Evolutionary conservation across 2,113 vertebrate species (phyloP).

Genomic region (Ptychochromis oligacanthus): DNA sequence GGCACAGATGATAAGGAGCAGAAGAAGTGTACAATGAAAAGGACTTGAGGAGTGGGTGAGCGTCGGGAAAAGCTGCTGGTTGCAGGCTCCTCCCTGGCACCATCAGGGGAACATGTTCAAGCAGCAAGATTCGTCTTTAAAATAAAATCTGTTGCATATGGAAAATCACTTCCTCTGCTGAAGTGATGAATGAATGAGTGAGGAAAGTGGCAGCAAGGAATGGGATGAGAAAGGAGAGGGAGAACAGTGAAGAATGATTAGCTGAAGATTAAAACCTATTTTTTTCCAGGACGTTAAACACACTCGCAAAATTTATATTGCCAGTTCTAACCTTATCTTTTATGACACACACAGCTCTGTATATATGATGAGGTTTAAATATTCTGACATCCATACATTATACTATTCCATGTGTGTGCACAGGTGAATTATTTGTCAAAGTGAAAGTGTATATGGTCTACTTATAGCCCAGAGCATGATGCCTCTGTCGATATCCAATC

Average conservation of each 20-base stretch:
- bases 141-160: constrained; percentile 26
- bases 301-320: not conserved
- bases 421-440: constrained; percentile 10
- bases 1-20: constrained; percentile 16
- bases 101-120: constrained; percentile 20
- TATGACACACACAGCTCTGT: not conserved
- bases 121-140: constrained; percentile 20
- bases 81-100: constrained; percentile 35
- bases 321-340: not conserved
- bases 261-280: not conserved
- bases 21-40: constrained; percentile 27
- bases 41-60: constrained; percentile 29
- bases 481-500: constrained; percentile 66
- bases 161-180: not conserved
- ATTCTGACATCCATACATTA: not conserved
- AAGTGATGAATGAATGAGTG: not conserved
- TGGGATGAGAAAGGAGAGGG: not conserved
- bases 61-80: constrained; percentile 4
- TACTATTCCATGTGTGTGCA: not conserved
- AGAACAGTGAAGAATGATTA: not conserved
- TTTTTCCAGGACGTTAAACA: not conserved
- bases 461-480: constrained; percentile 55
- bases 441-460: constrained; percentile 25
- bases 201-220: not conserved
- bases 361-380: constrained; percentile 12